Evolutionary conservation across 1,140 invertebrate genomes (phyloP), one percentile per base, ranked within the genome.

Genomic region (Cryptotermes secundus): DNA sequence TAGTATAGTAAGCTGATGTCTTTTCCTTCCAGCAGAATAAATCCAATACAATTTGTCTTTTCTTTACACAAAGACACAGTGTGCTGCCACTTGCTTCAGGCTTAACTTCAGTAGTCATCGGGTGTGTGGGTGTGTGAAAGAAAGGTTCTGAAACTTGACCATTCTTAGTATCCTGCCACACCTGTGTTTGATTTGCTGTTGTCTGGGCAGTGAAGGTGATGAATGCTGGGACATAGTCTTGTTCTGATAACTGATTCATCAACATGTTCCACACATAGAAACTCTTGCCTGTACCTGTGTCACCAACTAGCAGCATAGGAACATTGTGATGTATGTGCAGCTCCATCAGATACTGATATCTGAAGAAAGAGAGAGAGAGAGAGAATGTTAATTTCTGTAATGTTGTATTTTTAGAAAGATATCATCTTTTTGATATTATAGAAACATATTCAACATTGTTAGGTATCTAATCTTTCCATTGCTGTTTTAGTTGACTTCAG

Each of bases 211-310:
- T 97, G 88, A 99, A 97, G 14, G 96, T 97, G 53, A 98, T 93
- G 86, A 97, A 96, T 49, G 94, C 93, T 1, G 96, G 94, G 81
- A 95, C 93, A 87, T 93, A 98, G n/a, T 87, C 84, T 3, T 96
- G 93, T 86, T 95, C 92, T 86, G 94, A 91, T 31, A 97, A 88
- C 86, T 93, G 93, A 87, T 95, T 95, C 92, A 97, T 95, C 85
- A 98, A 90, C 87, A 96, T 93, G 88, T 98, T 95, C 91, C 97
- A 95, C 19, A 98, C 93, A 87, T 97, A 98, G 86, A 95, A 95
- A 86, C 94, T 97, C 90, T 99, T 99, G 0, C 97, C 97, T 0
- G 97, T 98, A 34, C 97, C 97, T 16, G 97, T 98, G 3, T 96
- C 96, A 1, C 97, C 97, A 26, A 97, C 95, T 35, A 99, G 88